These are phyloP conservation scores for Caerostris extrusa DNA, from an alignment of 1,140 invertebrate genomes.

Conservation along the genomic window DNA sequence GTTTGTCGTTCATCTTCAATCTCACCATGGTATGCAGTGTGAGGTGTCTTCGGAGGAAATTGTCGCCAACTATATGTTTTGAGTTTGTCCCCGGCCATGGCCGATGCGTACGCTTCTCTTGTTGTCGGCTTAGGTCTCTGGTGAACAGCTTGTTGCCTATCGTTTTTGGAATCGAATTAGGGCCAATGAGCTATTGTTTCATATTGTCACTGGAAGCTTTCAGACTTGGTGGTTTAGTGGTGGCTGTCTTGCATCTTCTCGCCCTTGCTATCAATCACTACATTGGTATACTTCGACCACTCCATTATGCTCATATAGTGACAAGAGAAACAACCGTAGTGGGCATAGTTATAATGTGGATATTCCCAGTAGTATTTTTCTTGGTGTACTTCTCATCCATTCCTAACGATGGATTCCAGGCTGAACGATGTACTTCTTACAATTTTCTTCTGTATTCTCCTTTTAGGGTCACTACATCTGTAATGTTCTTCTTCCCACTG, in stretches of 20 bases:
- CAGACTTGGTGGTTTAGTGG: slow-evolving; percentile 84
- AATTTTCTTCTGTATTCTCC: slow-evolving; percentile 78
- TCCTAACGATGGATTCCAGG: slow-evolving; percentile 82
- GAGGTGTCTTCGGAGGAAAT: slow-evolving; percentile 83
- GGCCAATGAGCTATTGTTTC: slow-evolving; percentile 79
- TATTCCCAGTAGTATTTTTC: slow-evolving; percentile 83
- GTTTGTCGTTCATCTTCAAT: slow-evolving; percentile 83
- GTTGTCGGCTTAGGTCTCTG: slow-evolving; percentile 83
- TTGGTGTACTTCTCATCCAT: slow-evolving; percentile 83
- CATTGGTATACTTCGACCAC: slow-evolving; percentile 85
- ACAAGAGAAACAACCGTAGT: slow-evolving; percentile 81
- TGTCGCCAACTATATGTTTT: slow-evolving; percentile 85
- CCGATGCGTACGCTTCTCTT: slow-evolving; percentile 84
- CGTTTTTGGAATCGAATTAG: slow-evolving; percentile 78
- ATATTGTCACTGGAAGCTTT: slow-evolving; percentile 83
- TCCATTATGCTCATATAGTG: slow-evolving; percentile 83
- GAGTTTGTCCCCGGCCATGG: slow-evolving; percentile 85
- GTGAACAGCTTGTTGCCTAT: slow-evolving; percentile 83
- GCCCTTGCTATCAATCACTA: slow-evolving; percentile 87
- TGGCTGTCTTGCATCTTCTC: slow-evolving; percentile 86
- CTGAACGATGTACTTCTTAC: slow-evolving; percentile 64
- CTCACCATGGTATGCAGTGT: slow-evolving; percentile 83
- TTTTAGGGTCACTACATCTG: slow-evolving; percentile 82
- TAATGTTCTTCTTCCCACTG: slow-evolving; percentile 82
- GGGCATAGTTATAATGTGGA: slow-evolving; percentile 84